Conservation (phyloP, 2,113 vertebrate species). For the Notiomystis cincta region DNA sequence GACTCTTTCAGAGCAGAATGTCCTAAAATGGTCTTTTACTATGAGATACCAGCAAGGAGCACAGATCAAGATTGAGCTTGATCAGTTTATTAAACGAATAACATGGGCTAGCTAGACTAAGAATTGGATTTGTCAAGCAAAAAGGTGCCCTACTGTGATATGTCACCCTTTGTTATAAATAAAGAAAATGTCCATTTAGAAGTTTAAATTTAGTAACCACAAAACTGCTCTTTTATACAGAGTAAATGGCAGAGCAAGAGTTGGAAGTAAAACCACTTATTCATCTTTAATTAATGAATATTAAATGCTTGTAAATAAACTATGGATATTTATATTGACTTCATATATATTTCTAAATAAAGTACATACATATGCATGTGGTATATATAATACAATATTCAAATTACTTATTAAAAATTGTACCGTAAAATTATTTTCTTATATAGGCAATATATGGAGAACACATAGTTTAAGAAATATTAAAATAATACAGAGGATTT, state of each 20-base stretch:
- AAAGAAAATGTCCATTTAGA: neutral
- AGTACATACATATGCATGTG: neutral
- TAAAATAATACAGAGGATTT: constrained; percentile 47
- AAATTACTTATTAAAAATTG: neutral
- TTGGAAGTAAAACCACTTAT: neutral
- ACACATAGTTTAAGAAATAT: constrained; percentile 43
- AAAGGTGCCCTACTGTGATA: neutral
- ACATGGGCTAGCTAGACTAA: neutral
- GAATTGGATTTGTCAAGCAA: neutral
- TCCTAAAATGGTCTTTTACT: neutral
- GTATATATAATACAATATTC: neutral
- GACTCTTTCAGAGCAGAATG: neutral
- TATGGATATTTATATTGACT: neutral
- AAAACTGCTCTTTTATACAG: constrained; percentile 8
- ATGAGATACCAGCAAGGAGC: neutral
- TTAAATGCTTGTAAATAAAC: neutral
- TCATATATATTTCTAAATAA: neutral
- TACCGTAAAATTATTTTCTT: neutral
- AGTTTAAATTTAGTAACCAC: neutral
- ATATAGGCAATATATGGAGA: neutral
- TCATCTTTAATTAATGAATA: neutral
- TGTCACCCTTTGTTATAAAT: neutral
- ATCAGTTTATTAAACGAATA: neutral
- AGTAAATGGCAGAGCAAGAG: neutral
- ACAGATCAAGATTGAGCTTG: neutral